Conservation (phyloP, 2,888 invertebrate genomes). For the Napeogenes inachia region DNA sequence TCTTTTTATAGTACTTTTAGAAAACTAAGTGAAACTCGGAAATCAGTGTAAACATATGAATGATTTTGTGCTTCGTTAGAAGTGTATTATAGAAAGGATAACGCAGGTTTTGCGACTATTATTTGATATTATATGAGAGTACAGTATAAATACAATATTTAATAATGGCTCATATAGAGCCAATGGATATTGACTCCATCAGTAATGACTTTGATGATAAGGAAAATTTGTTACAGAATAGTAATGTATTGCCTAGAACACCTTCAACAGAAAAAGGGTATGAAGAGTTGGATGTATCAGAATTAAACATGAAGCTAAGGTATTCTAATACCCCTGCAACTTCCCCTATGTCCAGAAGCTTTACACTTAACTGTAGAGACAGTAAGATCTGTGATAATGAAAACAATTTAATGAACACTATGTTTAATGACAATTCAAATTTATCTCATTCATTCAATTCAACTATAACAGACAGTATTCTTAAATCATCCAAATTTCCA, state of each 20-base stretch:
- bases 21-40: slow-evolving; percentile 69
- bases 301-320: slow-evolving; percentile 67
- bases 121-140: slow-evolving; percentile 15
- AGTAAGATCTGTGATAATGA: slow-evolving; percentile 44
- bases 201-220: slow-evolving; percentile 67
- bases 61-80: slow-evolving; percentile 46
- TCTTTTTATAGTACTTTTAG: slow-evolving; percentile 54
- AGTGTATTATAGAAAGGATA: slow-evolving; percentile 42
- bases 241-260: slow-evolving; percentile 52
- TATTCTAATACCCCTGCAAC: slow-evolving; percentile 63
- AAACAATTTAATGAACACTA: slow-evolving; percentile 39
- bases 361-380: slow-evolving; percentile 48
- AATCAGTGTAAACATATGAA: slow-evolving; percentile 66
- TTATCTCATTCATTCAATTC: slow-evolving; percentile 60
- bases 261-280: slow-evolving; percentile 65
- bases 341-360: slow-evolving; percentile 69
- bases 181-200: slow-evolving; percentile 63
- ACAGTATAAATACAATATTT: slow-evolving; percentile 27
- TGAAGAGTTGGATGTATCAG: slow-evolving; percentile 67
- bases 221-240: slow-evolving; percentile 61
- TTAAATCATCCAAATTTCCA: slow-evolving; percentile 53
- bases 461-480: slow-evolving; percentile 44
- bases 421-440: slow-evolving; percentile 43
- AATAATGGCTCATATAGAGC: slow-evolving; percentile 63
- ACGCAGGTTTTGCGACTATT: slow-evolving; percentile 28